Percentiles rank a stretch among this genome's conserved stretches.
Conservation (phyloP, 2,113 vertebrate genomes). For the Suricata suricatta region DNA sequence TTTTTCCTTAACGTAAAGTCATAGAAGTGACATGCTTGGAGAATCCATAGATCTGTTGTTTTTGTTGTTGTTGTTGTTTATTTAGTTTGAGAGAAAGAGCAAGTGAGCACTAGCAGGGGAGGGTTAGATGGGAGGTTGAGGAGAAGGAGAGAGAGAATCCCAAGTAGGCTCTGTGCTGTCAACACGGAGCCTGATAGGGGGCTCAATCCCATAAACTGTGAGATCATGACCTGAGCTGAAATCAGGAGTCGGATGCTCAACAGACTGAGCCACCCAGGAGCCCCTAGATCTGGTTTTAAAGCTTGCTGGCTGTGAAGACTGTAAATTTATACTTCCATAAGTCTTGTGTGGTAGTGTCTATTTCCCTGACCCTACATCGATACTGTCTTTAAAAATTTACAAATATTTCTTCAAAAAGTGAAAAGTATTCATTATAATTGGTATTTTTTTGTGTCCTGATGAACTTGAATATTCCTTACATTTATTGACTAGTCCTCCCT, state of each 20-base stretch:
- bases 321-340: neutral
- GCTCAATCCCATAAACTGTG: too few species aligned
- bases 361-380: neutral
- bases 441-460: conserved; percentile 29
- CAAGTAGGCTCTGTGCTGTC: too few species aligned
- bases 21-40: neutral
- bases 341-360: neutral
- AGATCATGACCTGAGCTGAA: too few species aligned
- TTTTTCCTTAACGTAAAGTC: conserved; percentile 3
- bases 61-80: too few species aligned
- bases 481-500: neutral
- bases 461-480: conserved; percentile 1
- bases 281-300: neutral
- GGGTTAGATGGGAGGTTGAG: too few species aligned
- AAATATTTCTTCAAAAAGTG: neutral
- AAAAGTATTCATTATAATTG: neutral
- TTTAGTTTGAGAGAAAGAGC: too few species aligned
- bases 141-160: too few species aligned
- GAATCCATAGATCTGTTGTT: neutral
- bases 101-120: too few species aligned
- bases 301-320: neutral
- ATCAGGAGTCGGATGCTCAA: too few species aligned
- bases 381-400: neutral
- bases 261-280: too few species aligned
- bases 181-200: too few species aligned